Conservation (phyloP, 64 coral and sea anemone genomes). For the Pachyseris speciosa region DNA sequence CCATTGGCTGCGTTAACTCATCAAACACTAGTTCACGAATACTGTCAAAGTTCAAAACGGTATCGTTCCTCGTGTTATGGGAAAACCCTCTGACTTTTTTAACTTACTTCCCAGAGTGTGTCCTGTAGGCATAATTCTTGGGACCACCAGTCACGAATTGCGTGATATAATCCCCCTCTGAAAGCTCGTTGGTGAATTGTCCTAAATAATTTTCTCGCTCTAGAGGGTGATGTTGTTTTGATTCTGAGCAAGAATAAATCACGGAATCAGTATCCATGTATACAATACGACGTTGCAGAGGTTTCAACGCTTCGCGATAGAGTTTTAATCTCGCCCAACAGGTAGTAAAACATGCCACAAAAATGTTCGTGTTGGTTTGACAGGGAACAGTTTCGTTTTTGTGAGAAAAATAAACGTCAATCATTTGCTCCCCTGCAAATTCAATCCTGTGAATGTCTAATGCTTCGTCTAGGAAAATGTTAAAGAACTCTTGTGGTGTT, state of each 20-base stretch:
- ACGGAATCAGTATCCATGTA: constrained; percentile 49
- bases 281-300: neutral
- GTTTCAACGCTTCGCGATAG: neutral
- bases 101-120: neutral
- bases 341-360: constrained; percentile 27
- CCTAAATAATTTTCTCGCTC: neutral
- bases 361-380: neutral
- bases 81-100: constrained; percentile 64
- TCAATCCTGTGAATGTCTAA: neutral
- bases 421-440: neutral
- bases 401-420: neutral
- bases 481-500: neutral
- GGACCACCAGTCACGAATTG: constrained; percentile 30
- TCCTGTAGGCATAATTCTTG: constrained; percentile 56
- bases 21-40: neutral
- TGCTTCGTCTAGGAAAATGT: neutral
- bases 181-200: constrained; percentile 29
- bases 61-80: neutral
- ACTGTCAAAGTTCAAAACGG: constrained; percentile 5
- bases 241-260: constrained; percentile 6
- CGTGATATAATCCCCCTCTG: constrained; percentile 28
- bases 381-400: neutral
- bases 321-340: constrained; percentile 12
- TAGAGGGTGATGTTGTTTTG: neutral
- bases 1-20: neutral